phyloP scores from a whole-genome alignment of 2,113 vertebrate species.

The Erythrolamprus reginae region DNA sequence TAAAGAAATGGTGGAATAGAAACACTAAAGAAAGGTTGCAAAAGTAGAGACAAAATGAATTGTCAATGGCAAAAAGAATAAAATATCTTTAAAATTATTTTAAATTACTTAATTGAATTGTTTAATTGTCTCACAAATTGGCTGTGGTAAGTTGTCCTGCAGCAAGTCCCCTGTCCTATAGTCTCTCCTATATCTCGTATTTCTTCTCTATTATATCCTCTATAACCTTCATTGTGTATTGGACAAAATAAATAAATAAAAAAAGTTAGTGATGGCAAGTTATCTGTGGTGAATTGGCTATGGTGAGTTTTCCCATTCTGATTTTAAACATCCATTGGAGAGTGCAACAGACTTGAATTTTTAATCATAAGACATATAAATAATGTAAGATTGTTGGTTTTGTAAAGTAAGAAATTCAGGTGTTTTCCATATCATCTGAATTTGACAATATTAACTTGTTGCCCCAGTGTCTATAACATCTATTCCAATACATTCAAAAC shows the following conservation, averaged over 20 bases:
- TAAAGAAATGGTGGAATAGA: background rate
- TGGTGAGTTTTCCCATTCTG: background rate
- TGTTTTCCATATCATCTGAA: background rate
- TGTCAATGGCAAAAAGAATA: background rate
- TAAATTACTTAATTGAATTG: background rate
- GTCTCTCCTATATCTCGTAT: too few relatives aligned
- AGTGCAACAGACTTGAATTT: background rate
- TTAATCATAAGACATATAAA: background rate
- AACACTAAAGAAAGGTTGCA: background rate
- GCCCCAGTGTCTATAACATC: background rate
- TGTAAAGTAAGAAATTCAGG: background rate
- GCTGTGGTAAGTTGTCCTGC: background rate
- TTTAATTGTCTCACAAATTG: background rate
- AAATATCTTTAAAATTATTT: background rate
- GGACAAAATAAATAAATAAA: too few relatives aligned
- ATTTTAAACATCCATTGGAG: background rate
- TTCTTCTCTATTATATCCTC: too few relatives aligned
- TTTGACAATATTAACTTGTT: background rate
- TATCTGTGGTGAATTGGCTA: too few relatives aligned
- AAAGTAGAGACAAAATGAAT: background rate
- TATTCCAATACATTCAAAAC: background rate
- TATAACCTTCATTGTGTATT: too few relatives aligned
- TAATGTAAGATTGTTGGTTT: background rate
- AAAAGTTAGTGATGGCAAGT: too few relatives aligned
- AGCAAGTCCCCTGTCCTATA: too few relatives aligned